Percentiles rank a stretch among this genome's conserved stretches.
Conservation (phyloP, 2,797 vertebrate genomes). For the Notolabrus celidotus region DNA sequence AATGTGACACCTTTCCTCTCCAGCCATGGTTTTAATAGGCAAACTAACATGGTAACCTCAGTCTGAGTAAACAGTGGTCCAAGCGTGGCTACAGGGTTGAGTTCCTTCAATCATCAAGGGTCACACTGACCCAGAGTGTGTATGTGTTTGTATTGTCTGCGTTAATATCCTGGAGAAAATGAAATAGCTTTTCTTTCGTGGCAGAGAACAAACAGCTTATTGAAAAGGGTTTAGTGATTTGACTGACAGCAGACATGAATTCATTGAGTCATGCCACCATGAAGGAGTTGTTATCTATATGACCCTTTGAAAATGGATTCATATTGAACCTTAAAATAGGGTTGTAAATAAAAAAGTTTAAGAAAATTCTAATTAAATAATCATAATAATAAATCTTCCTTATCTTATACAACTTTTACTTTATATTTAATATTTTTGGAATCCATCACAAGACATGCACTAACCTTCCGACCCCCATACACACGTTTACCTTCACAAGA, state of each 20-base stretch:
- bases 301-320: too few species aligned
- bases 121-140: constrained; percentile 9
- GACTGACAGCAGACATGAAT: constrained; percentile 9
- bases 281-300: too few species aligned
- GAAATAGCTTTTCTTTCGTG: constrained; percentile 22
- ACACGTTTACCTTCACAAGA: too few species aligned
- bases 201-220: constrained; percentile 25
- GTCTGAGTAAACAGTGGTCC: constrained; percentile 24
- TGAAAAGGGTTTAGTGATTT: constrained; percentile 18
- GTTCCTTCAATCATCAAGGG: constrained; percentile 27
- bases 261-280: background rate
- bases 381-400: too few species aligned
- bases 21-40: constrained; percentile 30
- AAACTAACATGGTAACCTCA: constrained; percentile 45
- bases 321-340: too few species aligned
- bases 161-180: constrained; percentile 56
- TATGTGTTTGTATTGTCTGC: constrained; percentile 23
- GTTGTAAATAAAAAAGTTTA: too few species aligned
- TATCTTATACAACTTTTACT: too few species aligned
- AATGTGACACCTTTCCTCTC: constrained; percentile 20
- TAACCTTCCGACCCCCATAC: too few species aligned
- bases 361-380: too few species aligned
- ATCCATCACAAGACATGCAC: too few species aligned
- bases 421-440: too few species aligned
- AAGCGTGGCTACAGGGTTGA: constrained; percentile 21